Conservation (phyloP, 2,113 vertebrate species). For the Corydoras sp. region DNA sequence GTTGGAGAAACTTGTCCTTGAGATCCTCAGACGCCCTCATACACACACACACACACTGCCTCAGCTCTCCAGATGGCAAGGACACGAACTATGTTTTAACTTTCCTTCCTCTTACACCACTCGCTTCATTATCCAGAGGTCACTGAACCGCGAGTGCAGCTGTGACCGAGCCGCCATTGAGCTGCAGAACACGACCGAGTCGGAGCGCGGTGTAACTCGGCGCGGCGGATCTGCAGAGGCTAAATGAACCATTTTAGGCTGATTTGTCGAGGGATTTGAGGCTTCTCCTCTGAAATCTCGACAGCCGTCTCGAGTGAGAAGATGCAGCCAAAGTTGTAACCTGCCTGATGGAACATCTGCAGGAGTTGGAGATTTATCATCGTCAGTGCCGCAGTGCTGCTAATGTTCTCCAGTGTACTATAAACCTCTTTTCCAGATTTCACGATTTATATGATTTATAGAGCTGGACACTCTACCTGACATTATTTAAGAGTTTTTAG, state of each 20-base stretch:
- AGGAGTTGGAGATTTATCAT: no score
- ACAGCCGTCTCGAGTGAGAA: background rate
- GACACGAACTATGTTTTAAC: background rate
- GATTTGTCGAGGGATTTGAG: conserved; percentile 4
- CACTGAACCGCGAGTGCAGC: background rate
- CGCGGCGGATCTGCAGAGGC: background rate
- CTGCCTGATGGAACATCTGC: no score
- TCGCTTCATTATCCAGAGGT: background rate
- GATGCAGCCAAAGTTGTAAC: no score
- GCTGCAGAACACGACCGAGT: background rate
- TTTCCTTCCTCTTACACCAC: background rate
- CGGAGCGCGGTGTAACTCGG: background rate
- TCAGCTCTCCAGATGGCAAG: background rate
- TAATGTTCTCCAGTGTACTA: no score
- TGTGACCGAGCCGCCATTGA: background rate
- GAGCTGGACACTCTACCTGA: no score
- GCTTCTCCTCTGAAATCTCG: background rate
- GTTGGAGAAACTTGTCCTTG: conserved; percentile 1
- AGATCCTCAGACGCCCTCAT: background rate
- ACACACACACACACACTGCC: background rate
- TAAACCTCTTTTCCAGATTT: no score
- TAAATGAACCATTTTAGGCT: background rate
- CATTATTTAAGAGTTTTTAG: no score
- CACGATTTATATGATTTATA: no score
- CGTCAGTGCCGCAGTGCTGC: no score